Conservation (phyloP, 2,888 invertebrate species). For the Tribolium freemani region DNA sequence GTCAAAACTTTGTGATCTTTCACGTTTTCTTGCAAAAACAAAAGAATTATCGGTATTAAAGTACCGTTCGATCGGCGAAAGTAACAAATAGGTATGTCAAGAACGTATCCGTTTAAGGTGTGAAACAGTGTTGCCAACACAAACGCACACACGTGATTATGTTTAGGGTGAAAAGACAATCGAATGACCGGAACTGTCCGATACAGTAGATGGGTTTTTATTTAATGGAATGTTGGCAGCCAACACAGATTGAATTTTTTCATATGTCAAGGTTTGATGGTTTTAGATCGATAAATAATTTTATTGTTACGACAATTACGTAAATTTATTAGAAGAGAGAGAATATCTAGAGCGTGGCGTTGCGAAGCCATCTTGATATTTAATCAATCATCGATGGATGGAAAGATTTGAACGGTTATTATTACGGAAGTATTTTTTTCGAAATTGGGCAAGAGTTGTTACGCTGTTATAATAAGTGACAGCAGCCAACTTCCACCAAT, state of each 20-base stretch:
- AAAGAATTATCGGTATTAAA: not conserved
- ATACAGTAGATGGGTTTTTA: not conserved
- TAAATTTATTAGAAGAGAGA: not conserved
- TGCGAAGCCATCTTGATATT: not conserved
- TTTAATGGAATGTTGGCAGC: not conserved
- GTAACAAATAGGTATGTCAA: slow-evolving; percentile 35
- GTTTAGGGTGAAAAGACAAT: no score
- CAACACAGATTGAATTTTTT: not conserved
- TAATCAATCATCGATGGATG: not conserved
- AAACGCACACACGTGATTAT: not conserved
- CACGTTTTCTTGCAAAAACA: slow-evolving; percentile 4
- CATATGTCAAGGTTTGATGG: not conserved
- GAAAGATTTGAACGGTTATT: no score
- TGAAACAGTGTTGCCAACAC: slow-evolving; percentile 14
- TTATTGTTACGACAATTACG: not conserved
- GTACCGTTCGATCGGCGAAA: slow-evolving; percentile 22
- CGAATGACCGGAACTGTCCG: no score
- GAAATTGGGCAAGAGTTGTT: no score
- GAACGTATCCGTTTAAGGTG: slow-evolving; percentile 34
- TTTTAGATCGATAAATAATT: not conserved
- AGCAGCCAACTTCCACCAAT: not conserved
- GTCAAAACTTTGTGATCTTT: slow-evolving; percentile 11
- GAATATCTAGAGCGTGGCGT: not conserved
- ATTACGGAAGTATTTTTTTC: no score
- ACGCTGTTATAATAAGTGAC: not conserved